Evolutionary conservation across 2,113 vertebrate species (phyloP), one percentile per base, ranked within the genome.

Genomic region (Heteronetta atricapilla): DNA sequence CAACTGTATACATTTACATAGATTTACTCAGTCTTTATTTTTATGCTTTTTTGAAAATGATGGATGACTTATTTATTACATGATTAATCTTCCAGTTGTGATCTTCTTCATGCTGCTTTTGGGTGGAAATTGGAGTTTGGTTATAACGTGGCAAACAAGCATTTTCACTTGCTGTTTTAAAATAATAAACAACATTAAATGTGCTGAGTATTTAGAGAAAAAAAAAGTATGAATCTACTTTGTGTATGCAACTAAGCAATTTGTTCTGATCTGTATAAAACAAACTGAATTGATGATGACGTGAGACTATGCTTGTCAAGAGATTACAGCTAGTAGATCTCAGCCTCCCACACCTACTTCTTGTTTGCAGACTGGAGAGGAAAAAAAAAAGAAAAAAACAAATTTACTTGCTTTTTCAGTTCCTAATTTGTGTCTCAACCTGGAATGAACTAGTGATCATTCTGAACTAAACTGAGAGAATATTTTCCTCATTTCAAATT

Each of bases 71-170:
- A 56, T 74, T 74, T 74, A 52, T 26, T 86, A 74, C 22, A 8
- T 64, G 67, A 88, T 95, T 92, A 80, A 82, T 94, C 81, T 78
- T 92, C 89, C 58, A 53, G 40, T 66, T 97, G 84, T 76, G 44
- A 74, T 85, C 63, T 80, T 85, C 58, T 82, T 59, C 91, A 55
- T n/a, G 74, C 75, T 77, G 70, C 84, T 91, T 87, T 92, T 73
- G 67, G 59, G 31, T 89, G 50, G 77, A 82, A 94, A 79, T 62
- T 13, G 5, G 74, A 79, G 28, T 73, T 88, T 40, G 56, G 20
- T 66, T 56, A 10, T 89, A 90, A 80, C 56, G 22, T 5, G 40
- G 82, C 73, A 91, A 94, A 40, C 60, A 92, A 81, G 87, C 20
- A 3, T 81, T 88, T 85, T 85, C 18, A 55, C 53, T 92, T 86